These are phyloP conservation scores for Psilopsiagon aymara DNA, from an alignment of 2,113 vertebrate species.

Conservation along the genomic window DNA sequence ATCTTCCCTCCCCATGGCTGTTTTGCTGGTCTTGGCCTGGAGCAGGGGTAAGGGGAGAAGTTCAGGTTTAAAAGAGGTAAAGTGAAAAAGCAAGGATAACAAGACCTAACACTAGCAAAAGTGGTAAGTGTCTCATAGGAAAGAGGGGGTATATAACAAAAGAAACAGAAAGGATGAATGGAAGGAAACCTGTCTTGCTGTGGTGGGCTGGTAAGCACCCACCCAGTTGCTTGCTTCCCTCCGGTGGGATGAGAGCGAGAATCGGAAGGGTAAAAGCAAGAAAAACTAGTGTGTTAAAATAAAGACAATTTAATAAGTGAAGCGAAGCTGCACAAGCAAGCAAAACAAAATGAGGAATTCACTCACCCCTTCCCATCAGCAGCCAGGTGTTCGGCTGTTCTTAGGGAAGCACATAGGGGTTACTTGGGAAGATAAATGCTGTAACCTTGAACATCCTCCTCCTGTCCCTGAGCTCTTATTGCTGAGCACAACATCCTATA, in stretches of 20 bases:
- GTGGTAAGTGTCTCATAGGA: fast-evolving
- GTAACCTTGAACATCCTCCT: neutral
- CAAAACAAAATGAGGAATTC: neutral
- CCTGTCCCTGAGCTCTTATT: neutral
- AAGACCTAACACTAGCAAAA: neutral
- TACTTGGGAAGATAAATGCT: neutral
- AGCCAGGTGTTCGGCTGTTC: neutral
- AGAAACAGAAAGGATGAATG: neutral
- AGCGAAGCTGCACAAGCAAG: neutral
- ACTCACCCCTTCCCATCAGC: neutral
- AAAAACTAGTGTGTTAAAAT: neutral
- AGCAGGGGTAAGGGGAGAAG: neutral
- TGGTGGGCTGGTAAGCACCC: neutral
- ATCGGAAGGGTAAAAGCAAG: neutral
- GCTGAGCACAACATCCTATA: neutral
- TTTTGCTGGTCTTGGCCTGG: neutral
- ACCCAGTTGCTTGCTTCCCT: fast-evolving
- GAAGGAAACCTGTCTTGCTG: neutral
- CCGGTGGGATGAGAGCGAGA: neutral
- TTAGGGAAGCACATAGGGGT: neutral
- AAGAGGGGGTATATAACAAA: neutral
- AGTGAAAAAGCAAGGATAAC: neutral
- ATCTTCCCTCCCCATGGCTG: neutral
- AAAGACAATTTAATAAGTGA: neutral
- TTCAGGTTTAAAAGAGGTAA: neutral